Base-by-base conservation (phyloP, 2,113 vertebrate species). In the Gobio gobio region DNA sequence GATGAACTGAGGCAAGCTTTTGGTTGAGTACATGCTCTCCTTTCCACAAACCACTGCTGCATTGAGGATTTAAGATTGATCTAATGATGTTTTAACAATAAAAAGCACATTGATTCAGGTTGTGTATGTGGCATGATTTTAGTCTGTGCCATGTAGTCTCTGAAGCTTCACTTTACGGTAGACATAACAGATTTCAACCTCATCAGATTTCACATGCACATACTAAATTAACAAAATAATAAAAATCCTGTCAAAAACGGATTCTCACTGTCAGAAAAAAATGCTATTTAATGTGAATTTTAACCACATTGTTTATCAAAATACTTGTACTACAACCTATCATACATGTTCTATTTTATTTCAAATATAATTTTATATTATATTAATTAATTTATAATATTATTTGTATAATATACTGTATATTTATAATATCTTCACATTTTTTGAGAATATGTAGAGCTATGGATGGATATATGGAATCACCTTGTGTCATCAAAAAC, bases 171-270 rank as follows among this genome's bases (percentile, higher is more conserved):
- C 13, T 45, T 2, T 61, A 24, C 36, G 9, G 8, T 24, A 59
- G 36, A 79, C 56, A 63, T 40, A 40, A 79, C 58, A 47, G 56
- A 79, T 78, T 78, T 43, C 3, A 78, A 56, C 22, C 51, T 58
- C 51, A n/a, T 78, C 20, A n/a, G 29, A 58, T 58, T 59, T 78
- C 29, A 59, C 10, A 40, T 40, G 13, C 18, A 78, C 75, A 78
- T 12, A 40, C 49, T 33, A 33, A 76, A 73, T 13, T 1, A 51
- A 58, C 59, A 18, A 36, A 58, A 22, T 43, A 22, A 76, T 54
- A 56, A 20, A 40, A 56, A 77, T 10, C 49, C 26, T 56, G 26
- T 10, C 49, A 56, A 56, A 51, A 14, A 7, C 3, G 3, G 10
- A 49, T 13, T 74, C 22, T 49, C 49, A 6, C 12, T 8, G 0